A percentile compares a stretch with the other conserved stretches of the same genome.
Conservation (phyloP, 2,888 invertebrate genomes). For the Anodontia alba region DNA sequence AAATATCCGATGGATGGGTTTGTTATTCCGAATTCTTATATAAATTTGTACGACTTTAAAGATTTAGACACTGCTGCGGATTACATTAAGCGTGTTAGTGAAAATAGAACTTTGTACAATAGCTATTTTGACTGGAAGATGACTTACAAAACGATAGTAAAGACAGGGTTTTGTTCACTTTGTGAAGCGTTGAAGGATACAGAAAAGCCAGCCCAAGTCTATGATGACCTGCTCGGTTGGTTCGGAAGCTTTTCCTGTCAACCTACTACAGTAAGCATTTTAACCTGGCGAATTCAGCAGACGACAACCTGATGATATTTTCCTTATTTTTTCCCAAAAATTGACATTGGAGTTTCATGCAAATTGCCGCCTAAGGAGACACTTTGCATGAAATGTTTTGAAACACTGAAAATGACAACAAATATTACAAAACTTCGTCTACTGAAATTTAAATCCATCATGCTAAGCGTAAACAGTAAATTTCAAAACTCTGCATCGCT, state of each 20-base stretch:
- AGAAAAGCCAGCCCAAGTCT: slow-evolving; percentile 15
- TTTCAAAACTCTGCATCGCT: too few species aligned
- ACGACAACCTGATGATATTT: too few species aligned
- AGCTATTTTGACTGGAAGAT: slow-evolving; percentile 45
- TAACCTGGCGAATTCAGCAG: too few species aligned
- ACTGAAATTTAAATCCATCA: too few species aligned
- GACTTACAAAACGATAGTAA: background rate
- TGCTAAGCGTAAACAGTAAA: too few species aligned
- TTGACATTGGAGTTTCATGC: too few species aligned
- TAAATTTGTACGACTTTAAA: slow-evolving; percentile 40
- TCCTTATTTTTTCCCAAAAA: too few species aligned
- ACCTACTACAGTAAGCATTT: slow-evolving; percentile 39
- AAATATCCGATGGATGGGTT: slow-evolving; percentile 23
- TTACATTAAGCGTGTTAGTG: slow-evolving; percentile 36
- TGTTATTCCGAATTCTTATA: slow-evolving; percentile 42
- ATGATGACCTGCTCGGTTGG: slow-evolving; percentile 46
- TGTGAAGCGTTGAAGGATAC: slow-evolving; percentile 25
- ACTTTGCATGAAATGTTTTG: too few species aligned
- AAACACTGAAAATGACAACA: too few species aligned
- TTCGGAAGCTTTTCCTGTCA: slow-evolving; percentile 25
- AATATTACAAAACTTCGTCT: too few species aligned
- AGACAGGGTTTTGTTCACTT: slow-evolving; percentile 28
- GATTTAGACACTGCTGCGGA: slow-evolving; percentile 34
- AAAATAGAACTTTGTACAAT: too few species aligned
- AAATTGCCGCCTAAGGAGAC: too few species aligned